phyloP scores from a whole-genome alignment of 2,888 invertebrate species.

The Nemoura dubitans region DNA sequence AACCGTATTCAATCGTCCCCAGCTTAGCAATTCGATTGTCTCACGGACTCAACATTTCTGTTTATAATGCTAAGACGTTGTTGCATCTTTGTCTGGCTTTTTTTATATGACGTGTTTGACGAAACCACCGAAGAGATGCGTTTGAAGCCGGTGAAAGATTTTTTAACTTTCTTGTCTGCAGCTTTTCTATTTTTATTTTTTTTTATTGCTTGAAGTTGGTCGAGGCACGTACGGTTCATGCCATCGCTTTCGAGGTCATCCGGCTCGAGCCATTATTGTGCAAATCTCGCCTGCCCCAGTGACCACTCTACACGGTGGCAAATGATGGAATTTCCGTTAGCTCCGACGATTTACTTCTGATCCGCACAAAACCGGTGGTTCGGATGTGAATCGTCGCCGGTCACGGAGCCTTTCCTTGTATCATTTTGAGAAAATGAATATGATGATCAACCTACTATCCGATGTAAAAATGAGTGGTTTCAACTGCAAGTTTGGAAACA shows the following conservation, averaged over 20 bases:
- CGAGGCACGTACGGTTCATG: conserved; percentile 35
- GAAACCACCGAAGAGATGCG: conserved; percentile 5
- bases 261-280: background rate
- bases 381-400: background rate
- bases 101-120: conserved; percentile 37
- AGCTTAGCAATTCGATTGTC: conserved; percentile 39
- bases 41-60: conserved; percentile 34
- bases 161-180: conserved; percentile 44
- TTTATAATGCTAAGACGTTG: conserved; percentile 34
- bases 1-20: conserved; percentile 41
- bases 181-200: conserved; percentile 41
- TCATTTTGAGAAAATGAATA: conserved; percentile 31
- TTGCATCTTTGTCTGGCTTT: conserved; percentile 35
- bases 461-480: conserved; percentile 18
- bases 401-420: conserved; percentile 15
- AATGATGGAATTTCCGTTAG: background rate
- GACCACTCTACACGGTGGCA: background rate
- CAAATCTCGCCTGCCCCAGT: background rate
- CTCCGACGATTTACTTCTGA: too few relatives aligned
- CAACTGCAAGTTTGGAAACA: conserved; percentile 37
- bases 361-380: background rate
- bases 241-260: background rate
- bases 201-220: conserved; percentile 34
- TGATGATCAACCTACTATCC: conserved; percentile 15
- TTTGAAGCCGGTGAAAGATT: conserved; percentile 26